These are phyloP conservation scores for Pholis gunnellus DNA, from an alignment of 2,113 vertebrate genomes.

Conservation along the genomic window DNA sequence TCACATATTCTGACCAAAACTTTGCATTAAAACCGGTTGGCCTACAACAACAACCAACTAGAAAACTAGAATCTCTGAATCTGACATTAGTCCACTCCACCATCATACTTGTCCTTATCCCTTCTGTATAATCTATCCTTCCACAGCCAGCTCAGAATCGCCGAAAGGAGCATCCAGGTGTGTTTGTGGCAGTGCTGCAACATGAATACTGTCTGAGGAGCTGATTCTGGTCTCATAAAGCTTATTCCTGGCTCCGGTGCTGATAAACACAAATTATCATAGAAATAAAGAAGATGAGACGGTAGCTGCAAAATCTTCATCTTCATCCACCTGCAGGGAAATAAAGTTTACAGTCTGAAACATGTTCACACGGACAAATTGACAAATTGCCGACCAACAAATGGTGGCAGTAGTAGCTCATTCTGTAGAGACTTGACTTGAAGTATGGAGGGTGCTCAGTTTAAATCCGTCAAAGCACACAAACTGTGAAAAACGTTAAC, in stretches of 20 bases:
- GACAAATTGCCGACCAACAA: background rate
- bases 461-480: background rate
- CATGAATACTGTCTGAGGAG: background rate
- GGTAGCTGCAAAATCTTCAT: background rate
- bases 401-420: background rate
- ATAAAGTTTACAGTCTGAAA: background rate
- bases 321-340: background rate
- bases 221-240: background rate
- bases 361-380: background rate
- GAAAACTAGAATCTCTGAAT: background rate
- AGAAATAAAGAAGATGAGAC: background rate
- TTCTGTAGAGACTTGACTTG: background rate
- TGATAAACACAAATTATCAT: background rate
- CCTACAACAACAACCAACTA: background rate
- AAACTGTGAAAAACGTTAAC: background rate
- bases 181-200: background rate
- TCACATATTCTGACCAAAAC: background rate
- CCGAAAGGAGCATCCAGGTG: background rate
- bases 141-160: background rate
- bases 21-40: background rate
- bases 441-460: background rate
- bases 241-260: background rate
- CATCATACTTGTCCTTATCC: background rate
- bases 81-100: background rate
- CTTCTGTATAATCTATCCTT: background rate